Evolutionary conservation across 1,140 invertebrate genomes (phyloP).

Genomic region (Achatina immaculata): DNA sequence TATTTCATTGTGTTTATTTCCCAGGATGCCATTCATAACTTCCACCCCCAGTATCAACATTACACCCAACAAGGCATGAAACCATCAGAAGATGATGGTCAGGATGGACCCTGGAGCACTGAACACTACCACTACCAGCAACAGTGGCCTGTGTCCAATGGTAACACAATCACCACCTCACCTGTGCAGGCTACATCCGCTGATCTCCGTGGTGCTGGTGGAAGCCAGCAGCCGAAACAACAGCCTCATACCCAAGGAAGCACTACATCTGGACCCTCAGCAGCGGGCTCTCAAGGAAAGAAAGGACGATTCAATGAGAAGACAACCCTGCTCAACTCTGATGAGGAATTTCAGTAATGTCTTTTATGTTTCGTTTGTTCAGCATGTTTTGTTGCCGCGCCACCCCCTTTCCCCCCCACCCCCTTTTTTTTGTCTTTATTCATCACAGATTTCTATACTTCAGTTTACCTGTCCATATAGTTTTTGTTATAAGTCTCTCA

Average conservation of each 20-base stretch:
- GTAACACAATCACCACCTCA: slow-evolving; percentile 31
- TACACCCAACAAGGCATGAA: slow-evolving; percentile 87
- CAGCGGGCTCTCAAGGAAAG: slow-evolving; percentile 36
- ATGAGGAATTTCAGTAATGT: slow-evolving; percentile 92
- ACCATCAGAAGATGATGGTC: slow-evolving; percentile 58
- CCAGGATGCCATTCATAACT: slow-evolving; percentile 99
- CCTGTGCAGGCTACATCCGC: neutral
- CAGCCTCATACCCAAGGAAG: neutral
- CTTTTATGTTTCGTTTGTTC: slow-evolving; percentile 22
- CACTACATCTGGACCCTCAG: neutral
- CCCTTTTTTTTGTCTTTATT: neutral
- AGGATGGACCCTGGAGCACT: slow-evolving; percentile 47
- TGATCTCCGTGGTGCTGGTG: neutral
- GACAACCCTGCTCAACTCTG: slow-evolving; percentile 93
- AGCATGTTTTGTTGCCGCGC: neutral
- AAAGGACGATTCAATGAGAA: slow-evolving; percentile 84
- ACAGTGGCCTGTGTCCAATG: slow-evolving; percentile 40
- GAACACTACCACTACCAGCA: slow-evolving; percentile 57
- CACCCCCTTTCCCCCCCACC: neutral
- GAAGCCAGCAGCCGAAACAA: neutral
- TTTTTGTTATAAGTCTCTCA: no score
- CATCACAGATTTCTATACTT: neutral
- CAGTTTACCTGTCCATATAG: no score
- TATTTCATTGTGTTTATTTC: neutral
- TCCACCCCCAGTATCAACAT: slow-evolving; percentile 99